phyloP scores from a whole-genome alignment of 2,113 vertebrate genomes.

The Spilogale gracilis region DNA sequence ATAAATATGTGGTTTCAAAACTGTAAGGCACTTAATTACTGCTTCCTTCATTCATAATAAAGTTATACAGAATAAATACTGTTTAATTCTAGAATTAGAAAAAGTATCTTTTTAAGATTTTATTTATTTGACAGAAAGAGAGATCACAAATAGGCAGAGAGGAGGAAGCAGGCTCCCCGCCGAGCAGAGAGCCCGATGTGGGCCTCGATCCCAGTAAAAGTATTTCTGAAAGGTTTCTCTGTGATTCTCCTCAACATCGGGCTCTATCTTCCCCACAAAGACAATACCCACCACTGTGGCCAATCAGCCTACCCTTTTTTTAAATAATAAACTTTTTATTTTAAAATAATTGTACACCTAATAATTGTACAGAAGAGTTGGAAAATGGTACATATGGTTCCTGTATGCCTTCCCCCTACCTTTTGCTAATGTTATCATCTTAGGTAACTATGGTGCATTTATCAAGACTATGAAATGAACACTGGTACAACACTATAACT shows the following conservation, averaged over 20 bases:
- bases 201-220: neutral
- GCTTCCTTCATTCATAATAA: neutral
- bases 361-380: neutral
- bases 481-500: neutral
- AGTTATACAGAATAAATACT: neutral
- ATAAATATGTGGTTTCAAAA: constrained; percentile 36
- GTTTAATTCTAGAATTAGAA: constrained; percentile 22
- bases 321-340: neutral
- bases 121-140: too few relatives aligned
- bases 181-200: too few relatives aligned
- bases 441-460: neutral
- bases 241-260: constrained; percentile 15
- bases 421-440: neutral
- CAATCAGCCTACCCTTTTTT: neutral
- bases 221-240: constrained; percentile 35
- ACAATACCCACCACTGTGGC: neutral
- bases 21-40: neutral
- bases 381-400: neutral
- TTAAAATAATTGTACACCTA: constrained; percentile 29
- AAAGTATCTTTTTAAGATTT: neutral
- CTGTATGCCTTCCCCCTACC: neutral
- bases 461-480: constrained; percentile 45
- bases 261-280: neutral
- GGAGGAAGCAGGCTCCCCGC: too few relatives aligned
- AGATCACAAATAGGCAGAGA: too few relatives aligned